Conservation (phyloP, 2,113 vertebrate species). For the Cynoglossus semilaevis region DNA sequence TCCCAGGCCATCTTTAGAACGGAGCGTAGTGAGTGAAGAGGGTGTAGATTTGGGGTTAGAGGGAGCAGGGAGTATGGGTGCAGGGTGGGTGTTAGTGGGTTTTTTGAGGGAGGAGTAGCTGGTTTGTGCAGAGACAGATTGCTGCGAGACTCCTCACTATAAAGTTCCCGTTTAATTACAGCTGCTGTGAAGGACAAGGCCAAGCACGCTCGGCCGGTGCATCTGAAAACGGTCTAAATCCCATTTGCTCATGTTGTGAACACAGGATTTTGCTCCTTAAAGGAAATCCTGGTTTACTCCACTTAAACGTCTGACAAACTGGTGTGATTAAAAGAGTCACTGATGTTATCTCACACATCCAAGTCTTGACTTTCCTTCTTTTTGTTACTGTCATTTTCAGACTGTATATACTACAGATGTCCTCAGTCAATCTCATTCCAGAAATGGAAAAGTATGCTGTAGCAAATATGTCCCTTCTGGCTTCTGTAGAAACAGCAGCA, state of each 20-base stretch:
- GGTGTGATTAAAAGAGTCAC: conserved; percentile 1
- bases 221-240: conserved; percentile 29
- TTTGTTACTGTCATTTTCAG: too few species aligned
- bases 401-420: too few species aligned
- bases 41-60: conserved; percentile 52
- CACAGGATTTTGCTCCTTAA: conserved; percentile 27
- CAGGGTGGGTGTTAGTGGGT: conserved; percentile 63
- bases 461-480: too few species aligned
- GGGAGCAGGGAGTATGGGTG: conserved; percentile 42
- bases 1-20: conserved; percentile 50
- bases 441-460: too few species aligned
- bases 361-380: background rate
- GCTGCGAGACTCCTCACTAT: conserved; percentile 51
- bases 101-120: conserved; percentile 65
- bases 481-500: too few species aligned
- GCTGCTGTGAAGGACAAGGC: conserved; percentile 62
- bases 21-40: conserved; percentile 35
- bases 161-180: conserved; percentile 69
- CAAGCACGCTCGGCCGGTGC: conserved; percentile 53
- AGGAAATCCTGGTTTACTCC: conserved; percentile 29
- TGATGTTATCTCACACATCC: background rate
- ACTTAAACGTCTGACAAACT: background rate
- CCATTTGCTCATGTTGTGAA: conserved; percentile 18
- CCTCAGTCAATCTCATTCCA: too few species aligned
- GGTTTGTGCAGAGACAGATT: conserved; percentile 60